Evolutionary conservation across 2,888 invertebrate species (phyloP).

Genomic region (Therioaphis trifolii): DNA sequence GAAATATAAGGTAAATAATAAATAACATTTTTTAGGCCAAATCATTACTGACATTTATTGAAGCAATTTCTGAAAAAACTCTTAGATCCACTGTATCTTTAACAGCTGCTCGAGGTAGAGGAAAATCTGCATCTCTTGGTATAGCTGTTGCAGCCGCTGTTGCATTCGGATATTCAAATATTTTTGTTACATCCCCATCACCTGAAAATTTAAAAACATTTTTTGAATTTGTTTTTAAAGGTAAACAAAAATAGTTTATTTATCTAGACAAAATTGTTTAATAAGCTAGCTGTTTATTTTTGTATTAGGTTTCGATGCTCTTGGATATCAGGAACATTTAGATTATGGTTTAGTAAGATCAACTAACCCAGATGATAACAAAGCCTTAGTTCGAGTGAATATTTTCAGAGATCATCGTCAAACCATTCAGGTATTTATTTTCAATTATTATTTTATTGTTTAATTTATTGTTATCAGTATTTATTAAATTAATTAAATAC

Average conservation of each 20-base stretch:
- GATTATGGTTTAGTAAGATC: slow-evolving; percentile 96
- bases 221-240: slow-evolving; percentile 96
- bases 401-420: slow-evolving; percentile 90
- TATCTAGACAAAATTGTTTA: not conserved
- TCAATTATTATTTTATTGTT: not conserved
- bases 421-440: slow-evolving; percentile 81
- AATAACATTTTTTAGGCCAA: slow-evolving; percentile 74
- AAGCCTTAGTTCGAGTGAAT: slow-evolving; percentile 93
- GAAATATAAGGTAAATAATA: not conserved
- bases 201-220: slow-evolving; percentile 98
- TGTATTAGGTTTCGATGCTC: slow-evolving; percentile 81
- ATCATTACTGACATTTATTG: slow-evolving; percentile 91
- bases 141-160: slow-evolving; percentile 89
- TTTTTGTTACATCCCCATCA: slow-evolving; percentile 97
- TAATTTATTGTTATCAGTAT: not conserved
- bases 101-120: slow-evolving; percentile 96
- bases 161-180: slow-evolving; percentile 88
- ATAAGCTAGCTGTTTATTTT: not conserved
- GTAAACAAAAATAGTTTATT: slow-evolving; percentile 68
- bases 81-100: slow-evolving; percentile 90
- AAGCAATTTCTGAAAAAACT: slow-evolving; percentile 93
- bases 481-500: slow-evolving; percentile 64
- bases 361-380: slow-evolving; percentile 95
- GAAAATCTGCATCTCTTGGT: slow-evolving; percentile 97
- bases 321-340: slow-evolving; percentile 94